Conservation (phyloP, 92 coral and sea anemone genomes). For the Actinostola sp. region DNA sequence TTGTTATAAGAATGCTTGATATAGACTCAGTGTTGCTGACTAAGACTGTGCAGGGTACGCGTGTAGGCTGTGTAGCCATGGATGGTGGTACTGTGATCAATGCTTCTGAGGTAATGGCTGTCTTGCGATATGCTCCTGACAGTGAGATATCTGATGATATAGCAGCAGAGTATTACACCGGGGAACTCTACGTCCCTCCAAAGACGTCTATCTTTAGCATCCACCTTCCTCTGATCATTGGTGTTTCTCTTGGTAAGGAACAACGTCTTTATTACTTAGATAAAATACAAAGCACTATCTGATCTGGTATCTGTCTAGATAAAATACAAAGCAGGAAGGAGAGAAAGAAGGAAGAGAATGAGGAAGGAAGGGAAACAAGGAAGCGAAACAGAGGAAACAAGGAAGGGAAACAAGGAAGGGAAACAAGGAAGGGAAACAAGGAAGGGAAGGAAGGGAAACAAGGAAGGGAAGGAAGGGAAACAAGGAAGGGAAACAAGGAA, state of each 20-base stretch:
- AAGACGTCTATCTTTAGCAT: constrained; percentile 35
- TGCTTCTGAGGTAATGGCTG: constrained; percentile 65
- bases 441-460: too few species aligned
- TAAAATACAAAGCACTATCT: neutral
- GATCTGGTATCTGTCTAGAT: too few species aligned
- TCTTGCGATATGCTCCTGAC: constrained; percentile 51
- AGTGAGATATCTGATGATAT: constrained; percentile 56
- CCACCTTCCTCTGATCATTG: constrained; percentile 69
- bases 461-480: too few species aligned
- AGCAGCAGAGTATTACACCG: constrained; percentile 68
- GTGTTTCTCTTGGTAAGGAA: constrained; percentile 81
- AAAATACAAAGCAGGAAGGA: too few species aligned
- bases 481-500: too few species aligned
- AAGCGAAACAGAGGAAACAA: too few species aligned
- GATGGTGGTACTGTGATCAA: constrained; percentile 71
- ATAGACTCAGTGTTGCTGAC: constrained; percentile 49
- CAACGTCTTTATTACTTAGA: neutral
- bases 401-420: too few species aligned
- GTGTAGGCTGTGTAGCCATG: constrained; percentile 66
- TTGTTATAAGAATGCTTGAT: constrained; percentile 75
- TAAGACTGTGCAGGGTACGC: constrained; percentile 49
- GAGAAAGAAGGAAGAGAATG: too few species aligned
- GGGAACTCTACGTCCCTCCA: constrained; percentile 47
- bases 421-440: too few species aligned
- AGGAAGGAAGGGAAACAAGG: too few species aligned